Evolutionary conservation across 53 echinoderm and acorn worm genomes (phyloP).

Genomic region (Echinometra lucunter): DNA sequence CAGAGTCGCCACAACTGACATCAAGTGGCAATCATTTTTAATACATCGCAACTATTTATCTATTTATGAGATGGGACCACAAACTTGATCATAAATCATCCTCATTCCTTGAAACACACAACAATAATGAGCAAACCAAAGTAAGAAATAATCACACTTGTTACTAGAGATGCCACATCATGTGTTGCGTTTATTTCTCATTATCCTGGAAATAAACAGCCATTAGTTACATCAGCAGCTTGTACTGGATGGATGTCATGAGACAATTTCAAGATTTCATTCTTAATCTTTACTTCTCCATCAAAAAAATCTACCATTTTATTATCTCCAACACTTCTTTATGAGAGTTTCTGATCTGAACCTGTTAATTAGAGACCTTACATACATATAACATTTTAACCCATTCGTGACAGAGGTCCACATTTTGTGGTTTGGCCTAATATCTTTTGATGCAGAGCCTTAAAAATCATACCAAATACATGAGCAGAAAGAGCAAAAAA

Average conservation of each 20-base stretch:
- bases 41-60: too few species aligned
- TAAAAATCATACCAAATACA: too few species aligned
- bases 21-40: too few species aligned
- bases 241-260: constrained; percentile 64
- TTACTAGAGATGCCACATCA: constrained; percentile 66
- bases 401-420: too few species aligned
- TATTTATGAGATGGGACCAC: not conserved
- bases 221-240: constrained; percentile 69
- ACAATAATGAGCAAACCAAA: not conserved
- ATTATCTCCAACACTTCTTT: constrained; percentile 55
- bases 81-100: not conserved
- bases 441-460: too few species aligned
- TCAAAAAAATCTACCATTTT: constrained; percentile 60
- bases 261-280: constrained; percentile 43
- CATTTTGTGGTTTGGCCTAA: too few species aligned
- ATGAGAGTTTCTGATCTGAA: constrained; percentile 24
- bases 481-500: too few species aligned
- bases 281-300: constrained; percentile 47
- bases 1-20: too few species aligned
- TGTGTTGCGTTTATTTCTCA: constrained; percentile 69
- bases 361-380: constrained; percentile 54
- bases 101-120: not conserved
- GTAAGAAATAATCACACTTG: constrained; percentile 33
- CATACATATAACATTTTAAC: constrained; percentile 57
- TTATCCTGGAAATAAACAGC: constrained; percentile 67